A percentile compares a stretch with the other conserved stretches of the same genome.
Conservation (phyloP, 2,797 vertebrate species). For the Diceros bicornis region DNA sequence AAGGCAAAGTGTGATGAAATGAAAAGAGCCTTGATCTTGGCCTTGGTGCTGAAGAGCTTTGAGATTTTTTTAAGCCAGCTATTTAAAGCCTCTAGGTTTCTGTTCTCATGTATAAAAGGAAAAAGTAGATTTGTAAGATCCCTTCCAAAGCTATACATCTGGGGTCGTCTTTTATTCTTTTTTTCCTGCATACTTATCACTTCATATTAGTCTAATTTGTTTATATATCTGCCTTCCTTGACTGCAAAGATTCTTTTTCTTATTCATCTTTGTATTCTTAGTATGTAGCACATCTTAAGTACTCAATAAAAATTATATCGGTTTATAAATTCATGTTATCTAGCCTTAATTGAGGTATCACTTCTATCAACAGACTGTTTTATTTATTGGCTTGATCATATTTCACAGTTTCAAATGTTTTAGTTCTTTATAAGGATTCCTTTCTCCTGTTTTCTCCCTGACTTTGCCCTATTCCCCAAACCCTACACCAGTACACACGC, state of each 20-base stretch:
- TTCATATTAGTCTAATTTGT: constrained; percentile 48
- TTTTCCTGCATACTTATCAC: not conserved
- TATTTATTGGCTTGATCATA: constrained; percentile 3
- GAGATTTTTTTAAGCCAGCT: constrained; percentile 4
- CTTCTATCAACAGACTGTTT: constrained; percentile 26
- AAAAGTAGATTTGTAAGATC: constrained; percentile 48
- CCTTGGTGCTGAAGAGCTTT: not conserved
- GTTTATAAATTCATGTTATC: constrained; percentile 41
- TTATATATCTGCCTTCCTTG: constrained; percentile 26
- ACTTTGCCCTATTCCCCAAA: not conserved
- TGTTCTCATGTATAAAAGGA: not conserved
- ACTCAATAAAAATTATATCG: constrained; percentile 6
- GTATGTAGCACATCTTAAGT: not conserved
- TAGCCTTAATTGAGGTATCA: not conserved
- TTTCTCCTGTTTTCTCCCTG: not conserved
- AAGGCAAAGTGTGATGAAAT: not conserved
- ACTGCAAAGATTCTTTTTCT: not conserved
- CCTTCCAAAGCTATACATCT: not conserved
- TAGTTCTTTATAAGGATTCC: not conserved
- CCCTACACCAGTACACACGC: not conserved
- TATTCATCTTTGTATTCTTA: constrained; percentile 35
- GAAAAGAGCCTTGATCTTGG: constrained; percentile 33
- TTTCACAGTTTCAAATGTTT: constrained; percentile 55
- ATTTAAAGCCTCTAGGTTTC: not conserved
- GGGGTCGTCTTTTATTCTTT: not conserved